phyloP scores from a whole-genome alignment of 2,113 vertebrate species.

The Meriones unguiculatus region DNA sequence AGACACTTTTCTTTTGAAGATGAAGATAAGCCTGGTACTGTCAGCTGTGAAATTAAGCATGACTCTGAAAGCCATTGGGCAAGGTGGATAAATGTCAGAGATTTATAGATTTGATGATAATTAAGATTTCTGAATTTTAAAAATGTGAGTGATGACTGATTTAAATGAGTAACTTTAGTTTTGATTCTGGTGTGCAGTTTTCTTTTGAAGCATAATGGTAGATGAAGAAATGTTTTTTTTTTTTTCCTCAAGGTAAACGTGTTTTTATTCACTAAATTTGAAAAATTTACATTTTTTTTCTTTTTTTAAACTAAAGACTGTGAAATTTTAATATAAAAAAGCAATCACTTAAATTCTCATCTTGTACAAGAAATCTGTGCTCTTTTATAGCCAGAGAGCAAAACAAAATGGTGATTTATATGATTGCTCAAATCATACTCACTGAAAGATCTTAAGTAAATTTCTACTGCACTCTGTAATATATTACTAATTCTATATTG shows the following conservation, averaged over 20 bases:
- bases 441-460: conserved; percentile 14
- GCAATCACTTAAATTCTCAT: neutral
- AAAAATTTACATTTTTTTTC: neutral
- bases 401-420: conserved; percentile 39
- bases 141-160: neutral
- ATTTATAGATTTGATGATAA: conserved; percentile 66
- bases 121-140: conserved; percentile 66
- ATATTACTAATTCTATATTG: neutral
- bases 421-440: conserved; percentile 39
- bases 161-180: neutral
- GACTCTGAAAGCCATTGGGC: conserved; percentile 60
- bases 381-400: neutral
- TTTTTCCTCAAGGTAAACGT: neutral
- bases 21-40: conserved; percentile 46
- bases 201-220: neutral
- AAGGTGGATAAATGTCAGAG: conserved; percentile 16
- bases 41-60: conserved; percentile 65
- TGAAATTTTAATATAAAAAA: conserved; percentile 7
- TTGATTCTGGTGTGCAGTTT: conserved; percentile 10
- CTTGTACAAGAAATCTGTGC: neutral
- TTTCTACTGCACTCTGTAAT: conserved; percentile 7
- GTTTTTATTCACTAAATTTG: conserved; percentile 10
- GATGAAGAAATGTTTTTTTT: neutral
- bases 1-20: conserved; percentile 34
- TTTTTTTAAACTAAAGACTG: neutral